phyloP scores from a whole-genome alignment of 2,888 invertebrate species.

The Ceramica pisi region DNA sequence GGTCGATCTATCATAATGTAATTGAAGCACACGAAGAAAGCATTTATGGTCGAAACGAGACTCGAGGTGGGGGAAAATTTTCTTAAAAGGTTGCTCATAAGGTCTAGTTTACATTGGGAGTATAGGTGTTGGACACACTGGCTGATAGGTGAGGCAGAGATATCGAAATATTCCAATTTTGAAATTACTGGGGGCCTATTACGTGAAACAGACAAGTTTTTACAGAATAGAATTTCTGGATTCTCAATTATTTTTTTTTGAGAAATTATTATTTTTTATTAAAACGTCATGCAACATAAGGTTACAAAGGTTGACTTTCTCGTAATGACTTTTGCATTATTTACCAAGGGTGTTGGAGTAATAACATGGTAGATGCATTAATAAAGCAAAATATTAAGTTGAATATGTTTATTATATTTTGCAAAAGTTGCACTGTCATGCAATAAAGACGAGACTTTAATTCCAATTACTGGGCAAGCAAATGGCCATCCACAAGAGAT shows the following conservation, averaged over 20 bases:
- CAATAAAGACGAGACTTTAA: neutral
- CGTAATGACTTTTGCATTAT: no score
- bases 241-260: neutral
- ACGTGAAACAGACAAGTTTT: no score
- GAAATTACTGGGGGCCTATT: neutral
- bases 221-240: neutral
- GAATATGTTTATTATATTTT: neutral
- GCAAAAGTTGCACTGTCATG: neutral
- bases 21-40: slow-evolving; percentile 56
- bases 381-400: neutral
- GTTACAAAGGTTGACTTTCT: no score
- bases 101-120: slow-evolving; percentile 42
- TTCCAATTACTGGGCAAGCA: neutral
- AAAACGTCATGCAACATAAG: no score
- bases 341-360: neutral
- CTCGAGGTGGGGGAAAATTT: slow-evolving; percentile 36
- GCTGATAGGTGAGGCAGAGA: neutral
- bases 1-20: slow-evolving; percentile 59
- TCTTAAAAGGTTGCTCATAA: slow-evolving; percentile 55
- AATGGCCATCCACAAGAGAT: slow-evolving; percentile 6
- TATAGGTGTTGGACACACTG: slow-evolving; percentile 18
- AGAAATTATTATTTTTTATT: no score
- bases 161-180: neutral
- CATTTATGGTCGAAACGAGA: slow-evolving; percentile 52
- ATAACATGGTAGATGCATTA: neutral